phyloP scores from a whole-genome alignment of 2,888 invertebrate genomes.

The Steromphala cineraria region DNA sequence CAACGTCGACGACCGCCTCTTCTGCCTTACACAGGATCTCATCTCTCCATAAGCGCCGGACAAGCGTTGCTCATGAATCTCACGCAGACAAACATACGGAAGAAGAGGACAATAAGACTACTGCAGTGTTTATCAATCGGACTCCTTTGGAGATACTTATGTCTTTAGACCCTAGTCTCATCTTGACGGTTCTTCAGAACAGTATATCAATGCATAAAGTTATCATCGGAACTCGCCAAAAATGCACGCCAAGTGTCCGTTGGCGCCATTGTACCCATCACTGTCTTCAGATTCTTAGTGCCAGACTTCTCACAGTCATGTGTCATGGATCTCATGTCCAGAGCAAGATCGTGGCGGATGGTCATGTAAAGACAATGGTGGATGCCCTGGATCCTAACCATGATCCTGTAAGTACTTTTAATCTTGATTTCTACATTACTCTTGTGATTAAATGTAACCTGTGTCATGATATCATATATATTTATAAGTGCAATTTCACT shows the following conservation, averaged over 20 bases:
- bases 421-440: no score
- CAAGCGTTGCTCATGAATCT: conserved; percentile 30
- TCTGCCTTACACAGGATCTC: conserved; percentile 42
- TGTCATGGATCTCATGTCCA: conserved; percentile 79
- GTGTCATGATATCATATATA: no score
- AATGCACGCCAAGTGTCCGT: conserved; percentile 80
- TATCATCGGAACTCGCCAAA: conserved; percentile 79
- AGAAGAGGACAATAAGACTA: conserved; percentile 42
- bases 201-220: conserved; percentile 81
- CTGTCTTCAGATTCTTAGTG: conserved; percentile 80
- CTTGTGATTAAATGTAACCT: no score
- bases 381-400: conserved; percentile 81
- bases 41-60: conserved; percentile 40
- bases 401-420: conserved; percentile 78
- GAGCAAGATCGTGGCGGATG: conserved; percentile 78
- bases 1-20: not conserved
- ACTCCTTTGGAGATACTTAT: conserved; percentile 71
- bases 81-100: conserved; percentile 27
- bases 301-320: conserved; percentile 80
- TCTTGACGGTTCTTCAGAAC: conserved; percentile 79
- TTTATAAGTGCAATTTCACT: no score
- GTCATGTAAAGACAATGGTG: conserved; percentile 79
- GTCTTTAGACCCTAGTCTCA: conserved; percentile 76
- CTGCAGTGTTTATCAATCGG: conserved; percentile 34
- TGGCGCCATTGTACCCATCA: conserved; percentile 80